A percentile compares a stretch with the other conserved stretches of the same genome.
Evolutionary conservation across 1,140 invertebrate genomes (phyloP).

Genomic region (Agrypnia vestita): DNA sequence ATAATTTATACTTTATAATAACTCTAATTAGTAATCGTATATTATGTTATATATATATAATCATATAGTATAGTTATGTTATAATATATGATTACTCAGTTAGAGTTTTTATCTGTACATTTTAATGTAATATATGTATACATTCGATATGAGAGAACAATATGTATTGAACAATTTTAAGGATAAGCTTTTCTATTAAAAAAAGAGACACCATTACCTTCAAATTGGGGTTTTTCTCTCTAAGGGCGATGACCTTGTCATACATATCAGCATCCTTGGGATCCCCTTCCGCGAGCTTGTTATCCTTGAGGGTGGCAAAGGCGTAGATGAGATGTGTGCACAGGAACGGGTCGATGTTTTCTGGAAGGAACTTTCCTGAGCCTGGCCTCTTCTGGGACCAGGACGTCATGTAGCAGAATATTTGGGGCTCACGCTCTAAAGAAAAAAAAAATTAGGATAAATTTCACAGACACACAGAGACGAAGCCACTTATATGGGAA

Average conservation of each 20-base stretch:
- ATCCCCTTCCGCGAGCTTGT: slow-evolving; percentile 83
- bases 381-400: slow-evolving; percentile 94
- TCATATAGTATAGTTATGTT: too few species aligned
- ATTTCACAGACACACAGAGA: too few species aligned
- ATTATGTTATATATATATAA: too few species aligned
- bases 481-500: too few species aligned
- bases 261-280: slow-evolving; percentile 90
- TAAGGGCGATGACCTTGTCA: slow-evolving; percentile 85
- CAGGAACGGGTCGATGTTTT: slow-evolving; percentile 88
- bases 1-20: too few species aligned
- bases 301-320: slow-evolving; percentile 91
- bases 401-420: slow-evolving; percentile 95
- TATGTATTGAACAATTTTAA: too few species aligned
- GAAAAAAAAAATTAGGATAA: background rate
- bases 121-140: too few species aligned
- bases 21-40: too few species aligned
- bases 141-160: too few species aligned
- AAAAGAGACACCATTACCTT: slow-evolving; percentile 84
- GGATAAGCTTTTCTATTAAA: too few species aligned
- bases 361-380: slow-evolving; percentile 88
- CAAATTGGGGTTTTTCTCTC: slow-evolving; percentile 91
- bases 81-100: too few species aligned
- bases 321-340: slow-evolving; percentile 96
- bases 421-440: slow-evolving; percentile 84
- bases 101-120: too few species aligned